A percentile compares a stretch with the other conserved stretches of the same genome.
phyloP scores from a whole-genome alignment of 2,113 vertebrate genomes.

The Ptyas mucosa region DNA sequence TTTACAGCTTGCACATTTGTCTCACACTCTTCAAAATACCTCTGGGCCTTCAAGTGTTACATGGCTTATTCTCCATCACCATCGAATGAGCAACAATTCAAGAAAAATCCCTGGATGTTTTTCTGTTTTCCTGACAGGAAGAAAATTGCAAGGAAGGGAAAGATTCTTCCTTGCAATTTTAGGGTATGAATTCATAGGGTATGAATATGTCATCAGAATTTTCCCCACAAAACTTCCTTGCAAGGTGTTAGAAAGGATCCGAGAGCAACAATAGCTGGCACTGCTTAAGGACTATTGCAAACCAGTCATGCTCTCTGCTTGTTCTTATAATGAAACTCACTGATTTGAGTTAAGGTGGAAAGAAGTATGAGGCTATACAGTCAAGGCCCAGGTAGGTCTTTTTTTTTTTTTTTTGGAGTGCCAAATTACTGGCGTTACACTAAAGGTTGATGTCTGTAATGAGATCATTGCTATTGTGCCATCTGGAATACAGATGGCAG shows the following conservation, averaged over 20 bases:
- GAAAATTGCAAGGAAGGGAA: neutral
- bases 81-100: neutral
- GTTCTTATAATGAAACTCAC: neutral
- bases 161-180: neutral
- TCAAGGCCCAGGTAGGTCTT: neutral
- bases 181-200: neutral
- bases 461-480: slow-evolving; percentile 18
- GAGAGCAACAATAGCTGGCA: neutral
- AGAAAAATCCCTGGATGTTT: neutral
- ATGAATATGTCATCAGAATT: too few species aligned
- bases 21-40: neutral
- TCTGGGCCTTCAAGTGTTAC: neutral
- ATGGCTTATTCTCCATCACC: neutral
- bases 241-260: neutral
- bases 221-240: neutral
- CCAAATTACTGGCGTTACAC: slow-evolving; percentile 21
- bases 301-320: neutral
- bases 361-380: neutral
- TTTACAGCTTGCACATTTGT: neutral
- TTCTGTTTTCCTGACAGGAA: neutral
- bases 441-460: slow-evolving; percentile 24
- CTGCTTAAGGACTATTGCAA: neutral
- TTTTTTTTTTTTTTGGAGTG: neutral
- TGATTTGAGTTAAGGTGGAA: neutral
- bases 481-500: slow-evolving; percentile 36